phyloP scores from a whole-genome alignment of 2,888 invertebrate genomes.

The Calameuta idolon region DNA sequence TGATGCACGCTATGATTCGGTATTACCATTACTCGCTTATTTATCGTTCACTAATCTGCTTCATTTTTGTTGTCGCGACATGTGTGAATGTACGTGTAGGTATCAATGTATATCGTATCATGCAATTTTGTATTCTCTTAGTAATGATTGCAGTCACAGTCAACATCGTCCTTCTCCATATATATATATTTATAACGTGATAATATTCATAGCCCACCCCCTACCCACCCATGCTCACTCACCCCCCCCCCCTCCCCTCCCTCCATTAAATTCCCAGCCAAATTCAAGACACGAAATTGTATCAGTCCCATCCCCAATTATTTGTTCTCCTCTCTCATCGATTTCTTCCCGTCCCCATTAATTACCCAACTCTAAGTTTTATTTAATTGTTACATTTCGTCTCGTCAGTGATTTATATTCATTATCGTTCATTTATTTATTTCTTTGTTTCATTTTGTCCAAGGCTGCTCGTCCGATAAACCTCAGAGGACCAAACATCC shows the following conservation, averaged over 20 bases:
- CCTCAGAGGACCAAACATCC: constrained; percentile 60
- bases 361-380: constrained; percentile 18
- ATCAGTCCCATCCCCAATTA: constrained; percentile 12
- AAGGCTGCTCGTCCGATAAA: constrained; percentile 62
- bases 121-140: constrained; percentile 33
- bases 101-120: not conserved
- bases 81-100: constrained; percentile 8
- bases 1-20: constrained; percentile 6
- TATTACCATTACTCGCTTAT: constrained; percentile 1
- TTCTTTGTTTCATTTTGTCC: not conserved
- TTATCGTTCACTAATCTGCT: not conserved
- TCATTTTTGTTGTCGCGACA: constrained; percentile 9
- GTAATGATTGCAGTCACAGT: constrained; percentile 67
- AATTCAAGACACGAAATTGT: constrained; percentile 27
- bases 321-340: constrained; percentile 12
- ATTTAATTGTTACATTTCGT: constrained; percentile 16
- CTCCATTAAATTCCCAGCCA: constrained; percentile 25
- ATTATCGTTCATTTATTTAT: not conserved
- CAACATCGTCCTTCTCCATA: constrained; percentile 42
- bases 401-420: not conserved
- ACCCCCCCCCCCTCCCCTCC: not conserved
- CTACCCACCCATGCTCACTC: constrained; percentile 19
- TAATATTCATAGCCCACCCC: constrained; percentile 44
- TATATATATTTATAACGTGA: constrained; percentile 41
- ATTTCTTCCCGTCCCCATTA: constrained; percentile 17